Conservation (phyloP, 2,113 vertebrate genomes). For the Ptilonorhynchus violaceus region DNA sequence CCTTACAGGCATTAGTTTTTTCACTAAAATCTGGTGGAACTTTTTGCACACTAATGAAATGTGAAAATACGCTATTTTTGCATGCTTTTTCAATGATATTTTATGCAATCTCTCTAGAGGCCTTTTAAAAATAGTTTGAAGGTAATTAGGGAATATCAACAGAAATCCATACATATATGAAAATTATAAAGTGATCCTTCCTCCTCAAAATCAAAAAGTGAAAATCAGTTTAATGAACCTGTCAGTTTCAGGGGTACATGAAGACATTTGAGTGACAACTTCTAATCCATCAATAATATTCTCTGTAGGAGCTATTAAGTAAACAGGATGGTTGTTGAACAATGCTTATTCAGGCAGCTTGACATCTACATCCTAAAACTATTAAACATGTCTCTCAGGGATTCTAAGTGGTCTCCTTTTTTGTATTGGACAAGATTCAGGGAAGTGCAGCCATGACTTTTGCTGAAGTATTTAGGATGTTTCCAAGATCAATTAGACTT, state of each 20-base stretch:
- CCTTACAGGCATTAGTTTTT: background rate
- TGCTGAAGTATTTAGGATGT: background rate
- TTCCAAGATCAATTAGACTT: background rate
- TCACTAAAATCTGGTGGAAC: background rate
- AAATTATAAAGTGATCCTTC: background rate
- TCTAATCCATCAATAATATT: background rate
- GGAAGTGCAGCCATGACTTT: background rate
- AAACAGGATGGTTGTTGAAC: background rate
- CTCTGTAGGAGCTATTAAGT: background rate
- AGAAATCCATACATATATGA: background rate
- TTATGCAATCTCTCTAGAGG: background rate
- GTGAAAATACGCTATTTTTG: background rate
- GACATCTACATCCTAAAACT: background rate
- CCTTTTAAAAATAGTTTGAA: background rate
- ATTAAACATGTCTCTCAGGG: background rate
- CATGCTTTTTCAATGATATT: background rate
- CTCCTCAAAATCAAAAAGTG: background rate
- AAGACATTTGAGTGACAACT: background rate
- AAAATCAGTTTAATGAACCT: background rate
- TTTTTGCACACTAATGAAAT: background rate
- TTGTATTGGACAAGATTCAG: background rate
- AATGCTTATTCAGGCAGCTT: background rate
- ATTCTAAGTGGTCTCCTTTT: background rate
- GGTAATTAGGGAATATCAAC: background rate
- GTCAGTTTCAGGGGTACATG: background rate